phyloP scores from a whole-genome alignment of 1,140 invertebrate species.

The Littorina saxatilis region DNA sequence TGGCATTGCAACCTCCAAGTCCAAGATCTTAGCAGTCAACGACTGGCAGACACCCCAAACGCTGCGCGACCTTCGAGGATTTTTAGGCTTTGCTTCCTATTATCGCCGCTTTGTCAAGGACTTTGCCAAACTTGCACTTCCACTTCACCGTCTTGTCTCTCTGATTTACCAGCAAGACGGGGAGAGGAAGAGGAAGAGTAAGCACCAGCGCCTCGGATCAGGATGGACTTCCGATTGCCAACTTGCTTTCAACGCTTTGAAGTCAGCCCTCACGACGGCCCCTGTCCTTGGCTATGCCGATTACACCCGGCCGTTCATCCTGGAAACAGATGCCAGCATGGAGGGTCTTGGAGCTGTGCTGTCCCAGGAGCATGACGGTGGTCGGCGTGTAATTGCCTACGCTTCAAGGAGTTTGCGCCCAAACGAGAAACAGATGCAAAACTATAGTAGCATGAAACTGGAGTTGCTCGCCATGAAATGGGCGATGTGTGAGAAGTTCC shows the following conservation, averaged over 20 bases:
- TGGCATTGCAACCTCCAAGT: conserved; percentile 67
- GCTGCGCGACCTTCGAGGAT: conserved; percentile 71
- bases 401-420: conserved; percentile 33
- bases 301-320: conserved; percentile 6
- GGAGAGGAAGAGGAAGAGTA: not conserved
- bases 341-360: conserved; percentile 7
- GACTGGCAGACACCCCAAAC: conserved; percentile 59
- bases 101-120: conserved; percentile 71
- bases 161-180: no score
- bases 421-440: conserved; percentile 5
- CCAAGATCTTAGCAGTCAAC: conserved; percentile 72
- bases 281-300: conserved; percentile 49
- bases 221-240: not conserved
- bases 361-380: not conserved
- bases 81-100: conserved; percentile 76
- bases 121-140: conserved; percentile 62
- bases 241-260: not conserved
- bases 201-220: no score
- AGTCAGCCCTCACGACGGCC: conserved; percentile 16
- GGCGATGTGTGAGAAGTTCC: conserved; percentile 52
- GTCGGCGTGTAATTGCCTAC: conserved; percentile 34
- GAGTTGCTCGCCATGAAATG: conserved; percentile 48
- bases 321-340: not conserved
- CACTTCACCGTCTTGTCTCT: no score
- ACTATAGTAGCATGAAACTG: conserved; percentile 41